Base-by-base conservation (phyloP, 2,888 invertebrate species). In the Lutraria lutraria region DNA sequence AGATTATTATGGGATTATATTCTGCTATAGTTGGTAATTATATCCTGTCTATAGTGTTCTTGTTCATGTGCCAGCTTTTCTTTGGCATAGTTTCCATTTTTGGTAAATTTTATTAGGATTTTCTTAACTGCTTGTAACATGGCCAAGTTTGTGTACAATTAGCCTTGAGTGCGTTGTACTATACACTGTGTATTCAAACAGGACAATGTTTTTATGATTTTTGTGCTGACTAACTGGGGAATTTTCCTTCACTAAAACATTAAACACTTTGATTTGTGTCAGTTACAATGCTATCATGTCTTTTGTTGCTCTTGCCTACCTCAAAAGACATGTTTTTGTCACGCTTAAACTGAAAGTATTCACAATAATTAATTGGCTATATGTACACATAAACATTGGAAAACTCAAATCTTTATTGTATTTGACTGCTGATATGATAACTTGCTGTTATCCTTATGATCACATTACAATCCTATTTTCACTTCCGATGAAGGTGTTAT, bases 101-200 rank as follows among this genome's bases (percentile, higher is more conserved):
- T 19, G 34, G 25, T 76, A 34, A 76, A 76, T 76, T 76, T 76
- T 76, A 76, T 31, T 76, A 76, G 34, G 76, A 76, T 76, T 76
- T 76, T 76, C 16, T 76, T 76, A 31, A 76, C 76, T 16, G 31
- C 76, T 76, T 76, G 76, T 76, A 15, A 76, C 34, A 76, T 76
- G 76, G 76, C 76, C 76, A 76, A 76, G 31, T 34, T 76, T 76
- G 76, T 76, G 76, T 76, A 76, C 76, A 19, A 76, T 16, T 76
- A 34, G 76, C 76, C 76, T 76, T 76, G 76, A 76, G 34, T 76
- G 31, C 25, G 63, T 25, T 43, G 15, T 76, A 76, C 76, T 76
- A 60, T 60, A 60, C n/a, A 21, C 1, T 25, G n/a, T 25, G 4
- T 68, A 25, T n/a, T 68, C 63, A 68, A 25, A 25, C 25, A 68